Base-by-base conservation (phyloP, 2,888 invertebrate species). In the Drosophila cracens region DNA sequence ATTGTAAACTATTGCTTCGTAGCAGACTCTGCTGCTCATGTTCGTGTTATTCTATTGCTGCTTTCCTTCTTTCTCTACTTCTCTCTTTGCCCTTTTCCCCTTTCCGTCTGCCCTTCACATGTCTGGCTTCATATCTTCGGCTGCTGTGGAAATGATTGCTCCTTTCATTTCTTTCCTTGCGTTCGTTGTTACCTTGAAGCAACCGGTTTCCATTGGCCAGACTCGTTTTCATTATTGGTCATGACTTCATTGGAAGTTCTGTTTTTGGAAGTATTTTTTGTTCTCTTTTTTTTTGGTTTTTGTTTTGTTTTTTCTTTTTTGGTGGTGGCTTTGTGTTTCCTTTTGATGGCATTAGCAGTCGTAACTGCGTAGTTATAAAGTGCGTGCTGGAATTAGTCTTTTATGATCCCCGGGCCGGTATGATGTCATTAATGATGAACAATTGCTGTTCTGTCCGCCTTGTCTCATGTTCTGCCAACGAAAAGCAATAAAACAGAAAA, bases 381-480 rank as follows among this genome's bases (percentile, higher is more conserved):
- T 66, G 61, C 68, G 79, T 63, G 54, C 36, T 49, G 43, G 43
- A 29, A 60, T 40, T 40, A 48, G 58, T 65, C 54, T 64, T 40
- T 75, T 77, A 49, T 57, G 62, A 70, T 66, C 53, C 40, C 46
- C 59, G 7, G 31, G 31, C 36, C 57, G 73, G 51, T 46, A 75
- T 77, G 80, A 77, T 77, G 77, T 77, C 80, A 79, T 75, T 64
- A 63, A 66, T 75, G 34, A 49, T 48, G 18, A 33, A 46, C 61
- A 53, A 43, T 61, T 36, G 16, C 11, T 56, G 27, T 36, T 53
- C 33, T 25, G 16, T 16, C 16, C 38, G 18, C 54, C 33, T 31
- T 29, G 33, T 36, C 36, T 38, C 67, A 68, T 51, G 21, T 7
- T 46, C 43, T 25, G 49, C 18, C 16, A 48, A 38, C 16, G 4